Evolutionary conservation across 2,888 invertebrate species (phyloP).

Genomic region (Alloplasta piceator): DNA sequence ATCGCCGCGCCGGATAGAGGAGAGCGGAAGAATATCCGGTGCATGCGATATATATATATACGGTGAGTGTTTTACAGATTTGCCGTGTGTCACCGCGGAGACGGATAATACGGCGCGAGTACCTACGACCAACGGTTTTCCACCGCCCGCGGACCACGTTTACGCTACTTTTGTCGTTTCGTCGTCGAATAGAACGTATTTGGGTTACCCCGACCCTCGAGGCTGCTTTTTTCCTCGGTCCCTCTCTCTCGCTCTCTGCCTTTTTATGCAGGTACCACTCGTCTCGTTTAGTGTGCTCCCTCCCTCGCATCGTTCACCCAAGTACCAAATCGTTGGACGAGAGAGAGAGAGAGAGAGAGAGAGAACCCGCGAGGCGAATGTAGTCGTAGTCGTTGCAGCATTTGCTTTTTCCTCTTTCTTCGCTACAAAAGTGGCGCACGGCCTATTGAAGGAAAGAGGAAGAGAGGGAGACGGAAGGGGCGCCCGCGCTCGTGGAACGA

Average conservation of each 20-base stretch:
- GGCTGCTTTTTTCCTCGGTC: constrained; percentile 22
- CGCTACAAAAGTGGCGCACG: too few species aligned
- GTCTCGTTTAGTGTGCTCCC: background rate
- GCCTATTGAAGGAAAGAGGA: too few species aligned
- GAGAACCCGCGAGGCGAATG: background rate
- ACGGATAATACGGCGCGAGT: too few species aligned
- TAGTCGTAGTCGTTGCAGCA: too few species aligned
- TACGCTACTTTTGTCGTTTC: constrained; percentile 53
- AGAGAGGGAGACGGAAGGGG: too few species aligned
- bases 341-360: constrained; percentile 1
- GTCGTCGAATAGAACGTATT: constrained; percentile 44
- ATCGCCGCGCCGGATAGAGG: too few species aligned
- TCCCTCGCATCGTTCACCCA: constrained; percentile 38
- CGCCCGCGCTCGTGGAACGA: too few species aligned
- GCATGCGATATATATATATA: too few species aligned
- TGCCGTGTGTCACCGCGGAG: too few species aligned
- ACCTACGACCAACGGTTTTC: constrained; percentile 13
- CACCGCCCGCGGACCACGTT: constrained; percentile 11
- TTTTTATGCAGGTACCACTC: constrained; percentile 5
- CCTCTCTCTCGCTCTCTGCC: background rate
- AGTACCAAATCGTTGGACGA: background rate
- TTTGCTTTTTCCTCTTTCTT: too few species aligned
- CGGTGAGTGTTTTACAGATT: constrained; percentile 36
- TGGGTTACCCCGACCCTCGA: constrained; percentile 52
- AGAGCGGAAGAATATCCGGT: too few species aligned